Conservation (phyloP, 64 coral and sea anemone genomes). For the Dendronephthya gigantea region DNA sequence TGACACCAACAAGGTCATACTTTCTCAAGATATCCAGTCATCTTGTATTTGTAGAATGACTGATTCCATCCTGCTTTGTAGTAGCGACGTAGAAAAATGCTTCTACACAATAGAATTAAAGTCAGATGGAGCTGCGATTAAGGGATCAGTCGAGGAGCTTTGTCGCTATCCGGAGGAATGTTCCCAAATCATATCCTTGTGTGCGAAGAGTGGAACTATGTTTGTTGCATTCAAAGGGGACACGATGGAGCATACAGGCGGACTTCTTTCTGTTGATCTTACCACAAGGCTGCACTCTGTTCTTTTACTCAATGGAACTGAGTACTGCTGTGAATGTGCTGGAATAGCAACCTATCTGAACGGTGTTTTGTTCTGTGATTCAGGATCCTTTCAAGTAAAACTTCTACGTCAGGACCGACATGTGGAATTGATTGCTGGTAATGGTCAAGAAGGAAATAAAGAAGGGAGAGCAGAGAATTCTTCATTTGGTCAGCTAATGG, state of each 20-base stretch:
- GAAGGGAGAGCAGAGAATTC: slow-evolving; percentile 13
- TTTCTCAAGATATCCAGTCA: slow-evolving; percentile 15
- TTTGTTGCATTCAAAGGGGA: too few relatives aligned
- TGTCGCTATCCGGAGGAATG: too few relatives aligned
- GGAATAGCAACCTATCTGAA: slow-evolving; percentile 10
- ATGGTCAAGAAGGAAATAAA: not conserved
- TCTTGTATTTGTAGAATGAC: slow-evolving; percentile 31
- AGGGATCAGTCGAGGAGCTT: not conserved
- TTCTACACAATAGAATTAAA: slow-evolving; percentile 31
- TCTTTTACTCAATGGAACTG: not conserved
- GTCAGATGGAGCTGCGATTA: not conserved
- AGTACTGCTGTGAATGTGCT: not conserved
- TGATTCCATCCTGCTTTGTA: slow-evolving; percentile 18
- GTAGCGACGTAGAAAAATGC: slow-evolving; percentile 2
- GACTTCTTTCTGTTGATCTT: too few relatives aligned
- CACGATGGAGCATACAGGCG: too few relatives aligned
- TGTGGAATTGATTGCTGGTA: not conserved
- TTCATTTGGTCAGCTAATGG: slow-evolving; percentile 21
- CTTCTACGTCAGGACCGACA: not conserved
- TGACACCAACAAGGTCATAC: slow-evolving; percentile 24
- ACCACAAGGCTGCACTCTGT: not conserved
- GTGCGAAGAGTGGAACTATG: too few relatives aligned
- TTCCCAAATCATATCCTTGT: too few relatives aligned
- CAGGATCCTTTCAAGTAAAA: not conserved
- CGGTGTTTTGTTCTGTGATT: slow-evolving; percentile 19